These are phyloP conservation scores for Oxyruncus cristatus DNA, from an alignment of 2,113 vertebrate species.

Conservation along the genomic window DNA sequence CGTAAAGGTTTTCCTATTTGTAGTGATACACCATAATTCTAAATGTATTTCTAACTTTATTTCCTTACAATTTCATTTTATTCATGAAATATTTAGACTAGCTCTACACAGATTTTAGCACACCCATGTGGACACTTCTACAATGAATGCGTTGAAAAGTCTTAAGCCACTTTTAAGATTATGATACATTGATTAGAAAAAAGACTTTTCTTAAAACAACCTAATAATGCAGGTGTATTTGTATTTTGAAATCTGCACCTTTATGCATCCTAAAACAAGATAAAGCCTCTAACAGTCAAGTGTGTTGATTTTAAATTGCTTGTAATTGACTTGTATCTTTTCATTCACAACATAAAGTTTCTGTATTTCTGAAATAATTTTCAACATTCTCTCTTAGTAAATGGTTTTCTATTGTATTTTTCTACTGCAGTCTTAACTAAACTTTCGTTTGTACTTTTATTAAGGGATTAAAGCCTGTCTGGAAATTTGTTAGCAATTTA, in stretches of 20 bases:
- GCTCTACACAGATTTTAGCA: neutral
- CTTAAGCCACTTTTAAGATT: neutral
- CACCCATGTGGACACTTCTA: neutral
- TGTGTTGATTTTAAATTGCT: neutral
- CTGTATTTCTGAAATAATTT: neutral
- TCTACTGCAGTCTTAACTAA: neutral
- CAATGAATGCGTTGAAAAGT: neutral
- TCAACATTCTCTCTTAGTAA: neutral
- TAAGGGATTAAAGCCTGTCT: neutral
- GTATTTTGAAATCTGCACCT: neutral
- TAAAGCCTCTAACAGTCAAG: neutral
- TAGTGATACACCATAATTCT: neutral
- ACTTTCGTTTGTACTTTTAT: neutral
- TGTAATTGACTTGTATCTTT: neutral
- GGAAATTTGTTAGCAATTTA: neutral
- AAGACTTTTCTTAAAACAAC: neutral
- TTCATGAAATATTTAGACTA: neutral
- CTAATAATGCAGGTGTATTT: neutral
- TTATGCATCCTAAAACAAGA: neutral
- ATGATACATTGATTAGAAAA: neutral
- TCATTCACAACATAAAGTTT: neutral
- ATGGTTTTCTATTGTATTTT: neutral
- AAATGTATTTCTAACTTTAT: neutral
- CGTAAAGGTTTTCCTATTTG: neutral
- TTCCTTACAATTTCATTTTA: neutral